These are phyloP conservation scores for Pterostichus madidus DNA, from an alignment of 2,888 invertebrate species.

Conservation along the genomic window DNA sequence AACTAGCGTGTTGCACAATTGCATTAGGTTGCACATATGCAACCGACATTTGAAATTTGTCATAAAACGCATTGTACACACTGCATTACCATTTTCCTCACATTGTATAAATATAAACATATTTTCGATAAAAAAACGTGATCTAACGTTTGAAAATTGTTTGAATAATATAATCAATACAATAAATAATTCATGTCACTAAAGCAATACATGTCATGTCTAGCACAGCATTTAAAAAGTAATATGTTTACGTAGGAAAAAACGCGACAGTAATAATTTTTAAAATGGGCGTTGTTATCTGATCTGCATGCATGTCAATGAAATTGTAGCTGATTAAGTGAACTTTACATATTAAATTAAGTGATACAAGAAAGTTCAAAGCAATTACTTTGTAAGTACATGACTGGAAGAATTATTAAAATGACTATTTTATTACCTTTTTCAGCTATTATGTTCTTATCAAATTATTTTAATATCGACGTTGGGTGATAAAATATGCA, in stretches of 20 bases:
- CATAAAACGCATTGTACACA: not conserved
- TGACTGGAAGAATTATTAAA: constrained; percentile 19
- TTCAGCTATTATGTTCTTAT: no score
- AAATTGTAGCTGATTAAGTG: constrained; percentile 25
- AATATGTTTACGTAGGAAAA: not conserved
- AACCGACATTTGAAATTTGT: constrained; percentile 12
- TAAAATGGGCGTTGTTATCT: constrained; percentile 8
- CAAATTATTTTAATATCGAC: no score
- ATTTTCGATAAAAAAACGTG: not conserved
- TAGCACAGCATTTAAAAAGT: not conserved
- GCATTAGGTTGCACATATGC: not conserved
- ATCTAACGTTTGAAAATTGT: not conserved
- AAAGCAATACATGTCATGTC: not conserved
- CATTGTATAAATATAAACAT: not conserved
- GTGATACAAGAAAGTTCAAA: constrained; percentile 32
- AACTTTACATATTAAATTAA: constrained; percentile 48
- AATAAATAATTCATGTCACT: not conserved
- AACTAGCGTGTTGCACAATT: not conserved
- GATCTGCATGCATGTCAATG: constrained; percentile 38
- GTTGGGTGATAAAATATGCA: no score
- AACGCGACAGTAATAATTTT: constrained; percentile 15
- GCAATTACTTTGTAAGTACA: constrained; percentile 32
- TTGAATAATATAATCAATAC: not conserved
- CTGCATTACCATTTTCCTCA: not conserved
- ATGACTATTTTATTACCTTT: not conserved